These are phyloP conservation scores for Tiaroga cobitis DNA, from an alignment of 2,797 vertebrate genomes.

Conservation along the genomic window DNA sequence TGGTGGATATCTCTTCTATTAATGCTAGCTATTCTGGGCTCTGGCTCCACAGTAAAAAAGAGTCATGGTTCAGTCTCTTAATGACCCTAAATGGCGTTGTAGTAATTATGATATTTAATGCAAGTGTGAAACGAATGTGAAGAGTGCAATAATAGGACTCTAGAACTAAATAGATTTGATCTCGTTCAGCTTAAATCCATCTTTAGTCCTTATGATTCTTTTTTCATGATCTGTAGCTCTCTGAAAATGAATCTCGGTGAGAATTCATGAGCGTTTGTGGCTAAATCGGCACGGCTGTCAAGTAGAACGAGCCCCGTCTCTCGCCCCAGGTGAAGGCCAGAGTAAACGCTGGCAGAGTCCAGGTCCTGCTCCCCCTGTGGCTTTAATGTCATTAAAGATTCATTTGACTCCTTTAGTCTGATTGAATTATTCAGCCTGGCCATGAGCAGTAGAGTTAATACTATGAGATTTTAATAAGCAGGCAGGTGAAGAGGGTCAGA, in stretches of 20 bases:
- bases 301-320: conserved; percentile 61
- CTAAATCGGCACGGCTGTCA: conserved; percentile 50
- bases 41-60: conserved; percentile 11
- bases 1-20: conserved; percentile 11
- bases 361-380: conserved; percentile 70
- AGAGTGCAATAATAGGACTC: conserved; percentile 17
- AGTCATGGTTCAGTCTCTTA: conserved; percentile 46
- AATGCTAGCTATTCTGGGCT: conserved; percentile 50
- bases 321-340: conserved; percentile 59
- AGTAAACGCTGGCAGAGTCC: conserved; percentile 61
- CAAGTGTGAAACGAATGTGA: conserved; percentile 13
- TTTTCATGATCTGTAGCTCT: not conserved
- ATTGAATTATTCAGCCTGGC: conserved; percentile 80
- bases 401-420: conserved; percentile 79
- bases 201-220: conserved; percentile 1
- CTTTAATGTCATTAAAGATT: conserved; percentile 79
- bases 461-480: conserved; percentile 82
- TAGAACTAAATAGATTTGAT: not conserved
- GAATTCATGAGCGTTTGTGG: conserved; percentile 27
- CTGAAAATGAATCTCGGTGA: not conserved
- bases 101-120: conserved; percentile 43
- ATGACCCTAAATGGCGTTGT: conserved; percentile 44
- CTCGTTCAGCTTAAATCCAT: not conserved
- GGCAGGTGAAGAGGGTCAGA: conserved; percentile 66
- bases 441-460: conserved; percentile 77